Evolutionary conservation across 1,140 invertebrate genomes (phyloP), one percentile per base, ranked within the genome.

Genomic region (Branchinecta lynchi): DNA sequence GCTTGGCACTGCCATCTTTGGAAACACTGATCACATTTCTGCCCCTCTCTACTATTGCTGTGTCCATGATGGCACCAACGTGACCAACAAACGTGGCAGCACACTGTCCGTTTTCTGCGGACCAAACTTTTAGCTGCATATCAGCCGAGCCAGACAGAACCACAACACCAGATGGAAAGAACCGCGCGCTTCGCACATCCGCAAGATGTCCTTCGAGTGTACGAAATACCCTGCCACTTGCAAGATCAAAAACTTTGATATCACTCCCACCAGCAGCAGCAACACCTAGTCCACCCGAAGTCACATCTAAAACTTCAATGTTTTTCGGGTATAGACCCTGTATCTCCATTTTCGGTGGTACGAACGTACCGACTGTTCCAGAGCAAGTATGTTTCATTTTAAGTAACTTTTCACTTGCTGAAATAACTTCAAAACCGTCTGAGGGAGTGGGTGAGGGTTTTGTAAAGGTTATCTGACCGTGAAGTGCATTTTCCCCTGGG

Each of bases 81-180:
- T 89, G 87, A 1, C 87, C 87, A 72, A 76, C 81, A 7, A 89
- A 76, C 15, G 84, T 86, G 1, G 84, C 83, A 66, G 86, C 84
- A 78, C 86, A 86, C 32, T 82, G 75, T 46, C 86, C 87, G 68
- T 82, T 83, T 73, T 86, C 83, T 7, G 85, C 84, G 70, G 84
- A 86, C 86, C 87, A 89, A 69, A 89, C 83, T 74, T 85, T 84
- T 3, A 87, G 77, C 51, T 81, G 81, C 74, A 86, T 84, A 79
- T 89, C 88, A 65, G 85, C 84, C 5, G 86, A 86, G 69, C 83
- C 85, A 69, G 83, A 84, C 66, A 89, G 76, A 2, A 87, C 77
- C 32, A 89, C 87, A 67, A 86, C 75, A 7, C 86, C 86, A 69
- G 86, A 87, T 45, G 87, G 87, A 73, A 89, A 89, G 75, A 87